phyloP scores from a whole-genome alignment of 2,113 vertebrate genomes.

The Apus apus region DNA sequence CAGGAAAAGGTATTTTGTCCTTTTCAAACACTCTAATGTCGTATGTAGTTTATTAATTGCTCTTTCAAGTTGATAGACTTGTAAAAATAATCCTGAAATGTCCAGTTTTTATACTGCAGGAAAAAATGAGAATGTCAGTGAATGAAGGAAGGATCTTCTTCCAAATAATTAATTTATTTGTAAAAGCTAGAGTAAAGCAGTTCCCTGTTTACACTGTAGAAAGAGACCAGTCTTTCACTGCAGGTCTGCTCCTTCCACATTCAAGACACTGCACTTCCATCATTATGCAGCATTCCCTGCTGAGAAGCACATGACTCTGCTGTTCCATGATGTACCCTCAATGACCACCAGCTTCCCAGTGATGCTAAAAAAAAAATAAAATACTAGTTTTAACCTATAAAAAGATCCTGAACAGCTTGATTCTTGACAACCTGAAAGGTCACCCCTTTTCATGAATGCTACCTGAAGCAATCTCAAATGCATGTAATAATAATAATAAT shows the following conservation, averaged over 20 bases:
- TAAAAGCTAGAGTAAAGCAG: background rate
- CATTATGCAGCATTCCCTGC: conserved; percentile 23
- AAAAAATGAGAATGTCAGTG: background rate
- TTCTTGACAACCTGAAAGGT: background rate
- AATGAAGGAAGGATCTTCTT: background rate
- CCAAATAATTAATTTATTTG: background rate
- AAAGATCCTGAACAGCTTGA: background rate
- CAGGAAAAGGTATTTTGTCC: background rate
- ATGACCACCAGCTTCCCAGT: background rate
- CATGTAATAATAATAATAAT: background rate
- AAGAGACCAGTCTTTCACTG: background rate
- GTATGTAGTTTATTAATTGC: background rate
- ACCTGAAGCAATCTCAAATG: background rate
- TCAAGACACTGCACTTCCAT: conserved; percentile 17
- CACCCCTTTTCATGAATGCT: background rate
- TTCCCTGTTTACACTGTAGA: background rate
- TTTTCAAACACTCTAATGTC: background rate
- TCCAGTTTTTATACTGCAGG: background rate
- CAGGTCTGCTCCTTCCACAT: background rate
- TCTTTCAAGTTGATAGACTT: background rate
- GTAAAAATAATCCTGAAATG: background rate
- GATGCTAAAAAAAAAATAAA: background rate
- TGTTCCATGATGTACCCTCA: conserved; percentile 16
- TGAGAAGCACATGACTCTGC: background rate
- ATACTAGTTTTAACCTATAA: background rate